phyloP scores from a whole-genome alignment of 2,113 vertebrate species.

The Microcebus jonahi region DNA sequence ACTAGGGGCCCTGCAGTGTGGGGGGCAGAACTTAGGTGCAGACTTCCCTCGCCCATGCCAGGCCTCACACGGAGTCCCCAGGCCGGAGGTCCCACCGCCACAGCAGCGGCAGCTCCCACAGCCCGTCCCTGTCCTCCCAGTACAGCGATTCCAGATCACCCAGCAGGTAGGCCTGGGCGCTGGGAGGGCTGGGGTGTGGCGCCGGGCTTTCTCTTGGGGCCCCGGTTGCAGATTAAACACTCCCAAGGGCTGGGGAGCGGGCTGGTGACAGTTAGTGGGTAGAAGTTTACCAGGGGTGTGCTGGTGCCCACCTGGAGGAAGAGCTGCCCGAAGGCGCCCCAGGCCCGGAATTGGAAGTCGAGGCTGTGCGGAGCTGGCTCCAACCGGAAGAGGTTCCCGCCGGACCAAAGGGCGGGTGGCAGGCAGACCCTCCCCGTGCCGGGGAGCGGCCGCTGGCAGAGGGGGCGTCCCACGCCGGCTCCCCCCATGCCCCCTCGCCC shows the following conservation, averaged over 20 bases:
- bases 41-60: constrained; percentile 72
- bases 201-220: no score
- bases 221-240: not conserved
- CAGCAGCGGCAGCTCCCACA: constrained; percentile 95
- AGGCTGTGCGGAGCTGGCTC: not conserved
- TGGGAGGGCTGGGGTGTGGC: not conserved
- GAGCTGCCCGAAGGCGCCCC: not conserved
- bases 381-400: not conserved
- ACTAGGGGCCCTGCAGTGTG: not conserved
- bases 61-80: constrained; percentile 92
- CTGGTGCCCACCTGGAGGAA: not conserved
- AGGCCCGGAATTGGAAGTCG: not conserved
- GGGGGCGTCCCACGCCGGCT: constrained; percentile 9
- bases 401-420: not conserved
- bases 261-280: not conserved
- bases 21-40: not conserved
- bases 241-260: not conserved
- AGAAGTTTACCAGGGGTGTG: not conserved
- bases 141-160: constrained; percentile 93
- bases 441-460: not conserved
- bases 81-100: constrained; percentile 89
- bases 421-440: not conserved
- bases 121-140: constrained; percentile 92
- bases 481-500: not conserved
- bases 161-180: constrained; percentile 88